A percentile compares a stretch with the other conserved stretches of the same genome.
Evolutionary conservation across 2,888 invertebrate species (phyloP).

Genomic region (Agelastica alni): DNA sequence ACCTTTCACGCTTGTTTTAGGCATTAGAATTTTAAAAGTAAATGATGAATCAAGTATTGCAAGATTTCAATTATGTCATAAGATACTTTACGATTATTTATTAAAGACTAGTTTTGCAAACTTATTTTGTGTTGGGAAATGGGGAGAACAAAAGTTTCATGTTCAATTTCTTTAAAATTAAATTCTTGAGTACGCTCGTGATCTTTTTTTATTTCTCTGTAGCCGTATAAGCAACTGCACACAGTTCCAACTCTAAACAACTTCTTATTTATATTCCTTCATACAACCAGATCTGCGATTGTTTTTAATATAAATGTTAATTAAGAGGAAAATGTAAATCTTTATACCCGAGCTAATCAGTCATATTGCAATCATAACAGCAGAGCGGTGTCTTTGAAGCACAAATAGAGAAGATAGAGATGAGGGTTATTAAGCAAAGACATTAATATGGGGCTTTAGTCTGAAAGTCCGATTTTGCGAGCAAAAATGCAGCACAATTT

Average conservation of each 20-base stretch:
- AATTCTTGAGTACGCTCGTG: neutral
- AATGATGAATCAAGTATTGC: no score
- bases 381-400: slow-evolving; percentile 34
- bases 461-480: neutral
- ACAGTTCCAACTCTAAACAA: slow-evolving; percentile 12
- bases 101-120: no score
- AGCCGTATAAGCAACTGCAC: slow-evolving; percentile 17
- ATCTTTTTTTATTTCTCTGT: neutral
- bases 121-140: no score
- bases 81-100: no score
- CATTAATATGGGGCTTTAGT: slow-evolving; percentile 13
- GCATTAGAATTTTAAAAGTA: no score
- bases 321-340: slow-evolving; percentile 35
- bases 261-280: slow-evolving; percentile 26
- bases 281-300: slow-evolving; percentile 34
- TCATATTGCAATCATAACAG: slow-evolving; percentile 32
- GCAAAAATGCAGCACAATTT: no score
- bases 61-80: no score
- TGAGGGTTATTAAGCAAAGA: slow-evolving; percentile 6
- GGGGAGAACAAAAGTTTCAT: no score
- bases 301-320: slow-evolving; percentile 41
- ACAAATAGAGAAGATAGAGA: slow-evolving; percentile 19
- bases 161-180: neutral
- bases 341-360: slow-evolving; percentile 24
- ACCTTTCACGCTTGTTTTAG: no score